phyloP scores from a whole-genome alignment of 2,113 vertebrate genomes.

The Morone chrysops region DNA sequence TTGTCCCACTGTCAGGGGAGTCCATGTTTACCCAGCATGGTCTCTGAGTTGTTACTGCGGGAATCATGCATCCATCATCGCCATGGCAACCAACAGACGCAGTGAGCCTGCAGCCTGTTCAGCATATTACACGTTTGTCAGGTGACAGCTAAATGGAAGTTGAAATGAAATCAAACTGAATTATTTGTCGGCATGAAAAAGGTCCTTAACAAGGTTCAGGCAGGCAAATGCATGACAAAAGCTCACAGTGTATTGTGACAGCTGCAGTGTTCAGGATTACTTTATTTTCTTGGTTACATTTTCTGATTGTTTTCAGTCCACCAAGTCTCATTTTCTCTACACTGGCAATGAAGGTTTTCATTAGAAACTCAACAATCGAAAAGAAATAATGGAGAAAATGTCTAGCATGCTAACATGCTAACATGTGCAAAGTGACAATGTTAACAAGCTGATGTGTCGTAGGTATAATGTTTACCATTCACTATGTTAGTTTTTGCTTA shows the following conservation, averaged over 20 bases:
- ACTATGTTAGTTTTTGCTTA: too few relatives aligned
- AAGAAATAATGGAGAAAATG: too few relatives aligned
- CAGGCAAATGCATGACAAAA: too few relatives aligned
- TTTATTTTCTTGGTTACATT: not conserved
- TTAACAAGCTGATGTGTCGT: too few relatives aligned
- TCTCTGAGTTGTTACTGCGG: slow-evolving; percentile 64
- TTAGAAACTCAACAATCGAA: too few relatives aligned
- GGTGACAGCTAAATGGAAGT: not conserved
- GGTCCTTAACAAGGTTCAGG: not conserved
- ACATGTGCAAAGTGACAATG: too few relatives aligned
- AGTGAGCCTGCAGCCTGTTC: slow-evolving; percentile 21
- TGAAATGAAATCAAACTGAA: not conserved
- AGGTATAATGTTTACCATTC: too few relatives aligned
- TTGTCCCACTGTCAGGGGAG: slow-evolving; percentile 73
- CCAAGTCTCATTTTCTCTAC: not conserved
- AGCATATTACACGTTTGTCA: slow-evolving; percentile 2
- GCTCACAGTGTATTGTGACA: not conserved
- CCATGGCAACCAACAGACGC: slow-evolving; percentile 59
- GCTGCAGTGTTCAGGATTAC: not conserved
- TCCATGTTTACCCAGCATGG: slow-evolving; percentile 80
- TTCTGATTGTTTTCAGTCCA: not conserved
- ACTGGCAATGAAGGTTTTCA: not conserved
- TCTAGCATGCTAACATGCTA: too few relatives aligned
- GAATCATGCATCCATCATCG: slow-evolving; percentile 53
- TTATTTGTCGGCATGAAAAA: not conserved